phyloP scores from a whole-genome alignment of 2,888 invertebrate species.

The Drosophila tanythrix region DNA sequence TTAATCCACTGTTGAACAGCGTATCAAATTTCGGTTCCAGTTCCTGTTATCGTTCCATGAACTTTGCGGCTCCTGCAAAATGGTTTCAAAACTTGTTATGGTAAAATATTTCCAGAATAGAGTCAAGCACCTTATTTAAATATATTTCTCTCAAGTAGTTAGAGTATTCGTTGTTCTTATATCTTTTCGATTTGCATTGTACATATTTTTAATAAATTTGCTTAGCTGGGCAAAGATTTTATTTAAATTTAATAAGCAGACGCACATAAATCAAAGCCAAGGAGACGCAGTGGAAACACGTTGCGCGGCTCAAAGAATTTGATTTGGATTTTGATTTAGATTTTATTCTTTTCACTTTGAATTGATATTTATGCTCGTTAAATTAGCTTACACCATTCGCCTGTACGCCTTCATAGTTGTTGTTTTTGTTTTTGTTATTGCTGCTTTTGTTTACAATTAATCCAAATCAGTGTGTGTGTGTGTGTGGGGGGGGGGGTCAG shows the following conservation, averaged over 20 bases:
- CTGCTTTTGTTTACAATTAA: constrained; percentile 49
- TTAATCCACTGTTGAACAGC: background rate
- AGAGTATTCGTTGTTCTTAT: constrained; percentile 17
- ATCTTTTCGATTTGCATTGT: background rate
- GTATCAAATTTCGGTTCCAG: background rate
- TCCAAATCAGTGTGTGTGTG: constrained; percentile 16
- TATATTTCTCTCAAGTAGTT: background rate
- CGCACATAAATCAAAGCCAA: constrained; percentile 64
- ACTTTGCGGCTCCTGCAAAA: background rate
- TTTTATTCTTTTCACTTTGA: constrained; percentile 34
- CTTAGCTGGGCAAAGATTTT: constrained; percentile 67
- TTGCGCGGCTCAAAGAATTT: constrained; percentile 29
- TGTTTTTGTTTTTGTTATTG: background rate
- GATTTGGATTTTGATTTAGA: constrained; percentile 10
- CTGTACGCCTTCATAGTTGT: constrained; percentile 25
- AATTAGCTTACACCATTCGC: constrained; percentile 69
- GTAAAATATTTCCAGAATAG: background rate
- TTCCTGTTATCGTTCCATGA: background rate
- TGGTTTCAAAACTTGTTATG: background rate
- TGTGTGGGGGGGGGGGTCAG: constrained; percentile 21
- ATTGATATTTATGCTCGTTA: constrained; percentile 68
- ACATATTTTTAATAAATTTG: constrained; percentile 66
- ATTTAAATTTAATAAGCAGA: constrained; percentile 43
- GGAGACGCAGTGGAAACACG: constrained; percentile 11
- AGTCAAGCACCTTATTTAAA: background rate